Conservation (phyloP, 1,140 invertebrate species). For the Cephus cinctus region DNA sequence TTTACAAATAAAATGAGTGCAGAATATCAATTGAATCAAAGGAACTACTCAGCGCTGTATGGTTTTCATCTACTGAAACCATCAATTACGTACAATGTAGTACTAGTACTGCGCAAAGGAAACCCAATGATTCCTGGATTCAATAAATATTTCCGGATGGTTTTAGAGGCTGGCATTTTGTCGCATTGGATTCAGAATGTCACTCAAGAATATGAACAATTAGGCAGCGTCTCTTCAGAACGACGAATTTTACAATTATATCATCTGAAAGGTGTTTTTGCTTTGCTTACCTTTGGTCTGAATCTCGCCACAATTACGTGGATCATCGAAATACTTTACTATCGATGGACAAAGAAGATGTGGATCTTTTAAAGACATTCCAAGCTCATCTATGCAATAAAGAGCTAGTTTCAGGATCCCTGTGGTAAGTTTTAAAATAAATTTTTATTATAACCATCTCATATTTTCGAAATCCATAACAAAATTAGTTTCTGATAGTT, state of each 20-base stretch:
- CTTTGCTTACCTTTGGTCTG: background rate
- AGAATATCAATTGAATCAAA: background rate
- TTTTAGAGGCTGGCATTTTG: background rate
- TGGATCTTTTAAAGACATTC: too few relatives aligned
- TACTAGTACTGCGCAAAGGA: background rate
- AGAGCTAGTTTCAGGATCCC: too few relatives aligned
- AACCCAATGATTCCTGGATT: background rate
- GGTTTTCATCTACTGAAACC: background rate
- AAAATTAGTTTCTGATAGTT: slow-evolving; percentile 13
- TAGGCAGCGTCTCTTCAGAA: background rate
- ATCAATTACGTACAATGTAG: background rate
- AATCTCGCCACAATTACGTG: background rate
- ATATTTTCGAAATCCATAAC: slow-evolving; percentile 12
- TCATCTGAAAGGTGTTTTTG: background rate
- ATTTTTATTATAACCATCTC: slow-evolving; percentile 6
- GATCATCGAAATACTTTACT: background rate
- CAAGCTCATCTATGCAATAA: too few relatives aligned
- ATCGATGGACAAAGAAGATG: too few relatives aligned
- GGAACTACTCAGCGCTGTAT: background rate
- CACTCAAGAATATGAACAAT: background rate
- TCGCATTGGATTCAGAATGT: background rate
- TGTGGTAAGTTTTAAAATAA: slow-evolving; percentile 5
- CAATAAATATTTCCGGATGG: background rate
- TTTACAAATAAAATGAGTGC: background rate
- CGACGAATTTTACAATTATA: background rate